A percentile compares a stretch with the other conserved stretches of the same genome.
Conservation (phyloP, 1,140 invertebrate species). For the Musca domestica region DNA sequence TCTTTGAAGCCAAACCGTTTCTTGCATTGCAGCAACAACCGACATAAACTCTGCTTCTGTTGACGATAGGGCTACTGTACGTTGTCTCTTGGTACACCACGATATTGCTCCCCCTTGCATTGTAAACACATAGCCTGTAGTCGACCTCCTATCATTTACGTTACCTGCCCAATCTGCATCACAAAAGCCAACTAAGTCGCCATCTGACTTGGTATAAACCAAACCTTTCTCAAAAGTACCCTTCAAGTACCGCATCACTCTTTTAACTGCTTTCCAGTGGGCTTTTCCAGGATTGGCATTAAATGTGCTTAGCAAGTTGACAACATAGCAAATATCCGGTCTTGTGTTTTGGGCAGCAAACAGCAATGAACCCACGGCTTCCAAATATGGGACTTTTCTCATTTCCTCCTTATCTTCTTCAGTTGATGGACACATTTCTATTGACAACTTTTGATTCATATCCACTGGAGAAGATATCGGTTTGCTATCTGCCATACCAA, state of each 20-base stretch:
- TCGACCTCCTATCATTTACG: not conserved
- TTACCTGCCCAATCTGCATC: conserved; percentile 4
- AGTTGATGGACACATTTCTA: conserved; percentile 26
- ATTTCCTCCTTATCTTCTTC: no score
- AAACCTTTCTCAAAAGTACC: not conserved
- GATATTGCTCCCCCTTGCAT: not conserved
- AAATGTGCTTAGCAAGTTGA: conserved; percentile 6
- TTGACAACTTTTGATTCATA: conserved; percentile 36
- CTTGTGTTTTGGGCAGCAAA: conserved; percentile 45
- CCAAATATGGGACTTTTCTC: conserved; percentile 32
- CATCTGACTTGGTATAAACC: no score
- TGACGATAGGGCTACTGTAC: no score
- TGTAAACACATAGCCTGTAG: not conserved
- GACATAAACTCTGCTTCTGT: no score
- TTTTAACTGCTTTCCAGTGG: not conserved
- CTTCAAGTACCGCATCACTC: conserved; percentile 8
- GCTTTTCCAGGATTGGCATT: not conserved
- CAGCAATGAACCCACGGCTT: conserved; percentile 44
- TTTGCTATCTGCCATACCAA: conserved; percentile 43
- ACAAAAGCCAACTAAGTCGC: conserved; percentile 12
- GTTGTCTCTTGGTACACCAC: no score
- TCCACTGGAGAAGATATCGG: conserved; percentile 32
- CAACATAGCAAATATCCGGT: not conserved
- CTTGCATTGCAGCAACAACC: no score
- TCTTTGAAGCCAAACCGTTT: no score